These are phyloP conservation scores for Nibea coibor DNA, from an alignment of 2,113 vertebrate species.

Conservation along the genomic window DNA sequence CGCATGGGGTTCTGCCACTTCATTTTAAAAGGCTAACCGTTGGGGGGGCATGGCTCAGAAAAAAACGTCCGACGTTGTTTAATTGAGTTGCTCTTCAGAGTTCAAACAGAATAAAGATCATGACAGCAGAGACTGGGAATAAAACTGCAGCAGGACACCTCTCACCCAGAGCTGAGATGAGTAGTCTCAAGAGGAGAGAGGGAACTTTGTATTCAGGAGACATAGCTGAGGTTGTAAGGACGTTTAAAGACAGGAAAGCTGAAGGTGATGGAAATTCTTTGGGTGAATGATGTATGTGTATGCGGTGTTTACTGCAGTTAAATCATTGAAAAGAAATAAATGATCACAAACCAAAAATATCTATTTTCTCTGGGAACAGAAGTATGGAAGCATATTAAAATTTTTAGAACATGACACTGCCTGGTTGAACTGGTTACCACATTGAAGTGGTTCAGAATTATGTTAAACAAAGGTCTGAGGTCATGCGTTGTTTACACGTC, in stretches of 20 bases:
- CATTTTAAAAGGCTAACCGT: slow-evolving; percentile 28
- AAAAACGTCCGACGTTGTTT: slow-evolving; percentile 29
- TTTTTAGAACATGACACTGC: too few relatives aligned
- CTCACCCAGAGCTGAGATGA: slow-evolving; percentile 3
- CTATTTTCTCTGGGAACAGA: neutral
- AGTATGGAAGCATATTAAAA: neutral
- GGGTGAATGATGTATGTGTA: neutral
- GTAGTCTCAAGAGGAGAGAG: neutral
- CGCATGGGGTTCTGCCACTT: slow-evolving; percentile 42
- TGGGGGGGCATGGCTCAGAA: neutral
- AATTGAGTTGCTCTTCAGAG: slow-evolving; percentile 49
- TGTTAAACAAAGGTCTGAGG: too few relatives aligned
- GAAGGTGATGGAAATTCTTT: neutral
- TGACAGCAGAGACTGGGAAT: neutral
- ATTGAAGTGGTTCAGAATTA: too few relatives aligned
- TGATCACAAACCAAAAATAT: neutral
- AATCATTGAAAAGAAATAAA: neutral
- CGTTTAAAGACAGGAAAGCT: neutral
- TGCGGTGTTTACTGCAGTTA: neutral
- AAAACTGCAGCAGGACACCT: neutral
- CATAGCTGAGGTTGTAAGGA: neutral
- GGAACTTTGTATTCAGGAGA: neutral
- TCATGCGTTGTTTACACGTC: too few relatives aligned
- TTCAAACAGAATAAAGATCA: slow-evolving; percentile 15
- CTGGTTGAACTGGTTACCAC: too few relatives aligned